Base-by-base conservation (phyloP, 2,797 vertebrate species). In the Leuciscus waleckii region DNA sequence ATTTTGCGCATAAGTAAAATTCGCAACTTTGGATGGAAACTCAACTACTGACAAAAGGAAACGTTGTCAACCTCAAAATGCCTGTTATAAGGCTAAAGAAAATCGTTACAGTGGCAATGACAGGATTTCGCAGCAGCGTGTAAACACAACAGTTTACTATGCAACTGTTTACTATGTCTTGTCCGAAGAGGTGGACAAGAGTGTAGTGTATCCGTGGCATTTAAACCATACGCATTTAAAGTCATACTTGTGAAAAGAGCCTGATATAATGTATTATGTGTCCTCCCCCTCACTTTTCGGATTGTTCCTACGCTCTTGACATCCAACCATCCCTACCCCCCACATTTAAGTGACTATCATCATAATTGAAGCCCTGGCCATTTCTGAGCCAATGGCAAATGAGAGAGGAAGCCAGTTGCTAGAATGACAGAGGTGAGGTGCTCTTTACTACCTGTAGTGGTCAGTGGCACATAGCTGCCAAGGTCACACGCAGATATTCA, bases 351-450 rank as follows among this genome's bases (percentile, higher is more conserved):
- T 46, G 79, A 56, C 54, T 37, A 14, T 82, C 85, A 35, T 75
- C 21, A 58, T 58, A 61, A 21, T 49, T 49, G 79, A 81, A 56
- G 2, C 54, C 21, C 65, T 17, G 54, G 51, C 11, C 56, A 29
- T 63, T 78, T 71, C n/a, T 37, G 16, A 21, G 41, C 43, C 23
- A 11, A 14, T 35, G 61, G 81, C 75, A 84, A 77, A 79, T 70
- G 29, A 86, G 73, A 79, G 11, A 19, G 19, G 19, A 43, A 51
- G 26, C 58, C 35, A 74, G n/a, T 41, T 83, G 19, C 23, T 67
- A 46, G 39, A 74, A 58, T 73, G 76, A 43, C 76, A 65, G 29
- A 37, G 49, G 43, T 73, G 29, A 39, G 82, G 13, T 37, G 79
- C 17, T 37, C 51, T 78, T 49, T 77, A 65, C 10, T 37, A 46